A percentile compares a stretch with the other conserved stretches of the same genome.
Conservation (phyloP, 2,797 vertebrate genomes). For the Molothrus aeneus region DNA sequence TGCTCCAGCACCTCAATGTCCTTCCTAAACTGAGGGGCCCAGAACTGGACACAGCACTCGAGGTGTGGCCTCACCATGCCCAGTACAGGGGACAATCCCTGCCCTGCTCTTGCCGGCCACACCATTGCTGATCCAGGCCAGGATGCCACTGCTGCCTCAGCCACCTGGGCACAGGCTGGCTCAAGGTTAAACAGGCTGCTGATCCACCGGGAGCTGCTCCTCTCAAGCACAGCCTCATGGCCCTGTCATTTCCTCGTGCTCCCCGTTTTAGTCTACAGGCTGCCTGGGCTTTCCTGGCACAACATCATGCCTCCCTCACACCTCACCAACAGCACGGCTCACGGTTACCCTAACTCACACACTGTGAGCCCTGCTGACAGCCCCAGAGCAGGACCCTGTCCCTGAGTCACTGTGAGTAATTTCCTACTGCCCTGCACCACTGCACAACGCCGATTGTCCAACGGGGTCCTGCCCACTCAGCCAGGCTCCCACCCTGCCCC, state of each 20-base stretch:
- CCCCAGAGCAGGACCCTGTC: not conserved
- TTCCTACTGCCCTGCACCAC: conserved; percentile 57
- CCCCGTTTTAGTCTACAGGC: not conserved
- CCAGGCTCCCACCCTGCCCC: conserved; percentile 43
- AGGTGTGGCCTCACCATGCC: not conserved
- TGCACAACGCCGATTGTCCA: conserved; percentile 48
- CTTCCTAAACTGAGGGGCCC: not conserved
- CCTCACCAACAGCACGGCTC: not conserved
- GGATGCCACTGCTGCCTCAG: not conserved
- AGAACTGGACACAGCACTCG: not conserved
- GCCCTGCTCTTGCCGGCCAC: not conserved
- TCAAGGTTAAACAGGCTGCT: not conserved
- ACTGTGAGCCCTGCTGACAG: not conserved
- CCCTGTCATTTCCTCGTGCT: rapidly evolving
- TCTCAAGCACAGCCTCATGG: not conserved
- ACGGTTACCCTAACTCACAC: not conserved
- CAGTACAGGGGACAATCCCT: too few species aligned
- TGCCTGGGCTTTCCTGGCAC: not conserved
- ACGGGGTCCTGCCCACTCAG: conserved; percentile 7
- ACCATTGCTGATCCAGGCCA: not conserved
- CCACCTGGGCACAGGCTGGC: not conserved
- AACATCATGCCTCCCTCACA: not conserved
- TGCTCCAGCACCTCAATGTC: not conserved
- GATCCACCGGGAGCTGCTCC: not conserved
- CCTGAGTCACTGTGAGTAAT: conserved; percentile 70